These are phyloP conservation scores for Clunio marinus DNA, from an alignment of 2,888 invertebrate species.

Conservation along the genomic window DNA sequence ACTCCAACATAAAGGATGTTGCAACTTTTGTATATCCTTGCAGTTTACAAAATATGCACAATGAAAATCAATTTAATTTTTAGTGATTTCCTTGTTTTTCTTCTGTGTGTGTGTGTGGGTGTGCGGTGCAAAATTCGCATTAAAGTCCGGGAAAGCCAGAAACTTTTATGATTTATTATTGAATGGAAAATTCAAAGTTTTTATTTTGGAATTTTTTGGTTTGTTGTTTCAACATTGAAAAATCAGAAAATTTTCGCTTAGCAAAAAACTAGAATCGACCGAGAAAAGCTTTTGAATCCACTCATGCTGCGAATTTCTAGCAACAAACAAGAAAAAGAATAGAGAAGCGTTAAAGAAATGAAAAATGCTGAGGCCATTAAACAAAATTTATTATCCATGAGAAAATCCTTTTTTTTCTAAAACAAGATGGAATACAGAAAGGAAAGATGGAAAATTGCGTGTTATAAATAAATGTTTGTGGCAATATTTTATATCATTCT, in stretches of 20 bases:
- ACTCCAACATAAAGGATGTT: neutral
- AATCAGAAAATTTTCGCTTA: neutral
- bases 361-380: conserved; percentile 30
- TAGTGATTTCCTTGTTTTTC: conserved; percentile 26
- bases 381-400: conserved; percentile 28
- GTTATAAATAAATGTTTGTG: conserved; percentile 21
- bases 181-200: neutral
- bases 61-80: conserved; percentile 31
- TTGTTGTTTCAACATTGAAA: neutral
- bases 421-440: neutral
- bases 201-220: neutral
- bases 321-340: neutral
- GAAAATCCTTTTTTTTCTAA: conserved; percentile 23
- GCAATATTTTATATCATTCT: neutral
- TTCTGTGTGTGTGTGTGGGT: too few species aligned
- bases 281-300: too few species aligned
- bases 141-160: neutral
- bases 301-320: neutral
- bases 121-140: neutral
- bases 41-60: conserved; percentile 6
- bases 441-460: conserved; percentile 27
- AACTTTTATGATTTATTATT: neutral
- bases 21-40: neutral
- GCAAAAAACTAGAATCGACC: too few species aligned
- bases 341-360: neutral